phyloP scores from a whole-genome alignment of 2,797 vertebrate species.

The Synaphobranchus kaupii region DNA sequence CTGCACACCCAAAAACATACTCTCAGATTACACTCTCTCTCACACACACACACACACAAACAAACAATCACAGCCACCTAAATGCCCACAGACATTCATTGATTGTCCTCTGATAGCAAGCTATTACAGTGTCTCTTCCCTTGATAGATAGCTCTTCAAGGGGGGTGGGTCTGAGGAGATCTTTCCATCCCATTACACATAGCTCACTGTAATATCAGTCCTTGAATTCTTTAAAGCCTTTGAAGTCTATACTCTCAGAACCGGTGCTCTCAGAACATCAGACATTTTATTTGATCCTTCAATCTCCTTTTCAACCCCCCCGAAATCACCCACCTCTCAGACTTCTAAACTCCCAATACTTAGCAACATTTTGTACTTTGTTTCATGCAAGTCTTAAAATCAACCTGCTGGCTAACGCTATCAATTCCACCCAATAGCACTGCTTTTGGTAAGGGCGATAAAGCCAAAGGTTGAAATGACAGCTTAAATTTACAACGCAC shows the following conservation, averaged over 20 bases:
- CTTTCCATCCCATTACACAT: neutral
- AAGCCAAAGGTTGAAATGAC: neutral
- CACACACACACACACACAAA: neutral
- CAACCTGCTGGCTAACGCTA: neutral
- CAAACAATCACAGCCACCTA: neutral
- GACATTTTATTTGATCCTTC: constrained; percentile 30
- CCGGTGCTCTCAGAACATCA: constrained; percentile 1
- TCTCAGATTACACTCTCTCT: neutral
- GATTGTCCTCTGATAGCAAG: neutral
- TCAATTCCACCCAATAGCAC: neutral
- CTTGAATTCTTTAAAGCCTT: constrained; percentile 5
- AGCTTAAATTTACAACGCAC: neutral
- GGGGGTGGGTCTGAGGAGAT: neutral
- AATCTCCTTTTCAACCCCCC: constrained; percentile 25
- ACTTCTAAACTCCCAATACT: neutral
- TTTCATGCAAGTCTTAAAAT: neutral
- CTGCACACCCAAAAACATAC: neutral
- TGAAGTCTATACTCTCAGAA: neutral
- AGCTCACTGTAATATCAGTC: neutral
- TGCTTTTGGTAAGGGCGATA: neutral
- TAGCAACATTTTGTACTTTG: neutral
- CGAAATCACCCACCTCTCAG: no score
- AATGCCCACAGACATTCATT: neutral
- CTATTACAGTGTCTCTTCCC: neutral
- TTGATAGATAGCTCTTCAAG: neutral